Evolutionary conservation across 1,140 invertebrate species (phyloP).

Genomic region (Adelges cooleyi): DNA sequence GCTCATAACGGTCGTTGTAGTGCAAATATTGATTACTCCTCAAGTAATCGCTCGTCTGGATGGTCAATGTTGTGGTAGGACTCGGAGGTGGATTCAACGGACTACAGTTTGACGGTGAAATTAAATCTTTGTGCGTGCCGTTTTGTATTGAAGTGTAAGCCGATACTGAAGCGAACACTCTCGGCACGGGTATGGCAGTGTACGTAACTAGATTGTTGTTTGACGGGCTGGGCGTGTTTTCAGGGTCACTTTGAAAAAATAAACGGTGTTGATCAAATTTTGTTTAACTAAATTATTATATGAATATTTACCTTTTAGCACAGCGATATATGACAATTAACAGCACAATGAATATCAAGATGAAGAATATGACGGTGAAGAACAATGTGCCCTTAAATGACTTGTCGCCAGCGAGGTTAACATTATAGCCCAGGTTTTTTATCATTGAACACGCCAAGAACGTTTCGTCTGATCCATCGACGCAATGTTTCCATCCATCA

Average conservation of each 20-base stretch:
- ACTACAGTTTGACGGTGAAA: slow-evolving; percentile 42
- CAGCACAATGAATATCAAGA: neutral
- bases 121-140: neutral
- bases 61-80: slow-evolving; percentile 53
- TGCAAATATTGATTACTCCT: slow-evolving; percentile 40
- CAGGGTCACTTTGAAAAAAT: neutral
- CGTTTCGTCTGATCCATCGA: slow-evolving; percentile 58
- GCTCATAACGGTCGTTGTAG: slow-evolving; percentile 60
- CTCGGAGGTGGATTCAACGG: slow-evolving; percentile 82
- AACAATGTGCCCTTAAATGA: slow-evolving; percentile 29
- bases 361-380: slow-evolving; percentile 5
- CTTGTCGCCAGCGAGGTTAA: neutral
- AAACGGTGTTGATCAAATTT: neutral
- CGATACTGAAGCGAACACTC: slow-evolving; percentile 70
- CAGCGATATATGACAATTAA: neutral
- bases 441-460: slow-evolving; percentile 26
- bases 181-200: slow-evolving; percentile 59
- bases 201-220: slow-evolving; percentile 34
- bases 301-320: neutral
- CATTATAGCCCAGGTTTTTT: neutral
- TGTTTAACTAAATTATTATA: neutral
- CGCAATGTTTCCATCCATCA: slow-evolving; percentile 54
- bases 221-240: neutral
- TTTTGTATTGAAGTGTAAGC: slow-evolving; percentile 12
- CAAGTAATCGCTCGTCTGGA: neutral